phyloP scores from a whole-genome alignment of 2,797 vertebrate genomes.

The Enteromius afrohamiltoni region DNA sequence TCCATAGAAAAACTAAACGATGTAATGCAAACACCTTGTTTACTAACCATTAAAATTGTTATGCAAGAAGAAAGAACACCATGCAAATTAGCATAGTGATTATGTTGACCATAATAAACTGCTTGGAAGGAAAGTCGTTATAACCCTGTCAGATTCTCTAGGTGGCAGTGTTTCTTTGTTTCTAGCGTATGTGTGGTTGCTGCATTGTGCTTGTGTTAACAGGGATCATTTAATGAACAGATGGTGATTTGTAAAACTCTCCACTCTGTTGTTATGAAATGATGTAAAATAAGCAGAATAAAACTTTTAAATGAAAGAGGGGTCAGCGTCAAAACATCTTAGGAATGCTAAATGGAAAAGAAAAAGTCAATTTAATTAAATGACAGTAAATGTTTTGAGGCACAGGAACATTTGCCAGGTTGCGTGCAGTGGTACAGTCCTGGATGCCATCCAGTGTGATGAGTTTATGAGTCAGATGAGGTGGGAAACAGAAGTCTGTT shows the following conservation, averaged over 20 bases:
- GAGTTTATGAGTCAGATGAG: conserved; percentile 65
- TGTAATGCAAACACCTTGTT: neutral
- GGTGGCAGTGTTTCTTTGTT: conserved; percentile 58
- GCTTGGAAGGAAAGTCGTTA: neutral
- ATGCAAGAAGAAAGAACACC: no score
- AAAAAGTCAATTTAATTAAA: neutral
- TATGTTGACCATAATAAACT: neutral
- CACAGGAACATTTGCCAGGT: conserved; percentile 17
- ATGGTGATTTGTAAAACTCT: conserved; percentile 13
- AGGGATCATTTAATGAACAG: neutral
- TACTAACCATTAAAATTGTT: neutral
- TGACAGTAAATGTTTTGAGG: conserved; percentile 35
- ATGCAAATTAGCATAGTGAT: neutral
- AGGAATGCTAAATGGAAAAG: no score
- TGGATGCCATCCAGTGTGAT: conserved; percentile 56
- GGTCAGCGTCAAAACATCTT: neutral
- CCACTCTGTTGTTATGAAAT: conserved; percentile 1
- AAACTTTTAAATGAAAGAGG: neutral
- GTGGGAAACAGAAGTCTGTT: conserved; percentile 52
- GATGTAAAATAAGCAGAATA: neutral
- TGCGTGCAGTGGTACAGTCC: conserved; percentile 61
- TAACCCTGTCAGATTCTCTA: conserved; percentile 23
- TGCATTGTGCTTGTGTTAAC: neutral
- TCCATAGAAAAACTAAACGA: neutral
- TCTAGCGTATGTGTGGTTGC: neutral